These are phyloP conservation scores for Malurus elegans DNA, from an alignment of 2,113 vertebrate species.

Conservation along the genomic window DNA sequence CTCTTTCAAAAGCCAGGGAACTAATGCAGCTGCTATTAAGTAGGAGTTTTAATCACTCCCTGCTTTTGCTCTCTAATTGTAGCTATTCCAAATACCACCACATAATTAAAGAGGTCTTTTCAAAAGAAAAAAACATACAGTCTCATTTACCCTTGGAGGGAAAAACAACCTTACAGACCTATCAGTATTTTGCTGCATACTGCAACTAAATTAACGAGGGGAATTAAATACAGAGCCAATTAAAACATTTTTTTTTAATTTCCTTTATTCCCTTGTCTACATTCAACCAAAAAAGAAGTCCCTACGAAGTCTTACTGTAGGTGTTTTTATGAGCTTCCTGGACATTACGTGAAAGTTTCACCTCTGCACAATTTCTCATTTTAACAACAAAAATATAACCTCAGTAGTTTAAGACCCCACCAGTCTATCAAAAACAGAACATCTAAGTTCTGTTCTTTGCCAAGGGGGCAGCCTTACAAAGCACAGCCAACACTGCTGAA, in stretches of 20 bases:
- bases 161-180: conserved; percentile 42
- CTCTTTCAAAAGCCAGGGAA: conserved; percentile 40
- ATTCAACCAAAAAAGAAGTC: neutral
- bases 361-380: conserved; percentile 9
- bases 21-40: conserved; percentile 63
- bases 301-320: neutral
- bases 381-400: neutral
- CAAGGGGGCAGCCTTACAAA: neutral
- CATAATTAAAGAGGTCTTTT: conserved; percentile 56
- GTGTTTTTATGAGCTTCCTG: conserved; percentile 33
- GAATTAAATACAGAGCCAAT: conserved; percentile 47
- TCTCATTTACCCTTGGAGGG: conserved; percentile 29
- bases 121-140: conserved; percentile 34
- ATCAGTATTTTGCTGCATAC: conserved; percentile 21
- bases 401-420: neutral
- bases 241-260: neutral
- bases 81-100: conserved; percentile 59
- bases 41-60: conserved; percentile 66
- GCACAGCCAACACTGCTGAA: neutral
- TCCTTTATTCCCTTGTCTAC: conserved; percentile 13
- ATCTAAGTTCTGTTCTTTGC: neutral
- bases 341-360: neutral
- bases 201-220: conserved; percentile 17
- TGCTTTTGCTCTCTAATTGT: conserved; percentile 62
- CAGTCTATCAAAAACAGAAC: neutral